These are phyloP conservation scores for Apamea crenata DNA, from an alignment of 2,888 invertebrate genomes.

Conservation along the genomic window DNA sequence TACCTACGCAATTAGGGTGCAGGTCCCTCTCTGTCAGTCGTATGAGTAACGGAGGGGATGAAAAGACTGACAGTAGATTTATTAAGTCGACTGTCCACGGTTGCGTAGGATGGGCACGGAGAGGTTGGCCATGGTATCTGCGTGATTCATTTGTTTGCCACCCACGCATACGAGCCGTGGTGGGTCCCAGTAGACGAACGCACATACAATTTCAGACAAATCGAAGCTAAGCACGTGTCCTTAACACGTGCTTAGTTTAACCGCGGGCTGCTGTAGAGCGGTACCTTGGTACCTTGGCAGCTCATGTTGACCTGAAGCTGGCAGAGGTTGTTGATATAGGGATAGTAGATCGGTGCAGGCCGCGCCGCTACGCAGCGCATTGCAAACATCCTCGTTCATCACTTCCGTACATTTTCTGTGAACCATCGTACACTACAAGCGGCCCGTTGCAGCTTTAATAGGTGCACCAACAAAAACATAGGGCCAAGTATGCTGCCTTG, in stretches of 20 bases:
- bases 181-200: neutral
- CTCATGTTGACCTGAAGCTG: neutral
- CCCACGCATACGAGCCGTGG: neutral
- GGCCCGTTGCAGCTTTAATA: neutral
- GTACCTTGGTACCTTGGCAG: neutral
- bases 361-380: no score
- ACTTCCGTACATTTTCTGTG: no score
- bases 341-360: neutral
- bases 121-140: neutral
- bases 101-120: no score
- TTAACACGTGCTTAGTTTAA: neutral
- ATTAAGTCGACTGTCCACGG: neutral
- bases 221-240: neutral
- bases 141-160: neutral
- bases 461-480: neutral
- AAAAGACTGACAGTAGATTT: neutral
- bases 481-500: neutral
- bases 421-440: no score
- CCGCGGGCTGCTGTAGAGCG: neutral
- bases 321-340: neutral
- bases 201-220: neutral
- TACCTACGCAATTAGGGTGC: no score
- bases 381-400: no score
- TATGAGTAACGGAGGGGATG: neutral
- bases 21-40: neutral